phyloP scores from a whole-genome alignment of 2,797 vertebrate genomes.

The Craterocephalus amniculus region DNA sequence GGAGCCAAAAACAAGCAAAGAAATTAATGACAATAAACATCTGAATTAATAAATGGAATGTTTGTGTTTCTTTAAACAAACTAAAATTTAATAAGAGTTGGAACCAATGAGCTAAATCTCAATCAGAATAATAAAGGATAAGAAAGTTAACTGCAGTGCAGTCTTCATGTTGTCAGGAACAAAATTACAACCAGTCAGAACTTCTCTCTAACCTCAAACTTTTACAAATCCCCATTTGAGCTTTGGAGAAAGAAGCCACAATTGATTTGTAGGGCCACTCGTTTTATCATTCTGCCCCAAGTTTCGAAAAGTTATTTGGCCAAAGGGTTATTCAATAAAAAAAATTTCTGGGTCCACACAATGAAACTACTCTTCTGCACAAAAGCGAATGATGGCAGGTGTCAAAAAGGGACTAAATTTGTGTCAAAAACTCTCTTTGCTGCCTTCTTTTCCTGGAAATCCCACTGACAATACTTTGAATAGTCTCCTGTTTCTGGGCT shows the following conservation, averaged over 20 bases:
- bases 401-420: slow-evolving; percentile 79
- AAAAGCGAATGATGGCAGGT: slow-evolving; percentile 82
- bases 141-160: slow-evolving; percentile 11
- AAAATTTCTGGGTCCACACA: slow-evolving; percentile 86
- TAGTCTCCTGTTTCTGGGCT: slow-evolving; percentile 65
- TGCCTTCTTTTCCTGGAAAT: slow-evolving; percentile 72
- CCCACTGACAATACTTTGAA: slow-evolving; percentile 76
- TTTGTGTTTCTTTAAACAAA: not conserved
- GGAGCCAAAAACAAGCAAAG: not conserved
- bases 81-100: slow-evolving; percentile 11
- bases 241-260: slow-evolving; percentile 92
- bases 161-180: slow-evolving; percentile 34
- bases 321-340: slow-evolving; percentile 94
- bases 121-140: slow-evolving; percentile 2
- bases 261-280: slow-evolving; percentile 94
- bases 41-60: not conserved
- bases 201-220: slow-evolving; percentile 89
- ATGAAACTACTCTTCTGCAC: slow-evolving; percentile 78
- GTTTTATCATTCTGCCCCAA: slow-evolving; percentile 97
- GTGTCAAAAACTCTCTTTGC: slow-evolving; percentile 75
- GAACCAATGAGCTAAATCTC: not conserved
- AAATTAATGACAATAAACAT: not conserved
- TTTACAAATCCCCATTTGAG: slow-evolving; percentile 96
- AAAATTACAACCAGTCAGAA: slow-evolving; percentile 79
- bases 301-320: slow-evolving; percentile 93